Base-by-base conservation (phyloP, 2,888 invertebrate genomes). In the Leptinotarsa rubiginosa region DNA sequence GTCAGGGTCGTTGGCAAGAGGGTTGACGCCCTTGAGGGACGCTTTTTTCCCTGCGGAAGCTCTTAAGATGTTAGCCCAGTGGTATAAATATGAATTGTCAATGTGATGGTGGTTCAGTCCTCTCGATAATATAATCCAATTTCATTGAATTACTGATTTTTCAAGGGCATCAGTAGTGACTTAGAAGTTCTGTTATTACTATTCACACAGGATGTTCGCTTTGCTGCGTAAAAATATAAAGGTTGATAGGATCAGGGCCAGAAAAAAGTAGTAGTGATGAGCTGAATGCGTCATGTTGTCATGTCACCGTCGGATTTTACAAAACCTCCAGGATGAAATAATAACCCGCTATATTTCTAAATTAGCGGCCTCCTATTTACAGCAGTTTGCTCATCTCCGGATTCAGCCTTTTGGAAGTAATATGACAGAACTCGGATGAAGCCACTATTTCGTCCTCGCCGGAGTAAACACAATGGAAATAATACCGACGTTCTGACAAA, bases 1-100 rank as follows among this genome's bases (percentile, higher is more conserved):
- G 22, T n/a, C 31, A 49, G 66, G n/a, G 66, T 66, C 50, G 56
- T 12, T 22, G 20, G 50, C 15, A 50, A n/a, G 50, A n/a, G 50
- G n/a, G 50, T 50, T 0, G 16, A 13, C 16, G 50, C n/a, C n/a
- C n/a, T 41, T 41, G 41, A 10, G 2, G 10, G 10, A 0, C 10
- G 41, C 41, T 41, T 0, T 41, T 41, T 41, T 41, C 12, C 41
- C 41, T 10, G 10, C 41, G 41, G 41, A 41, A 41, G 41, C 10
- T 41, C 12, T 41, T 41, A 12, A 10, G 10, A 41, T 41, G 10
- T 41, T 41, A 41, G 41, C 41, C 7, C 31, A 0, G 5, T 31
- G 7, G 5, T 31, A 31, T 7, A 7, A 31, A 31, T 31, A 10
- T 41, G 41, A 10, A 41, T 41, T 12, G 12, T 41, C 41, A 41